phyloP scores from a whole-genome alignment of 2,888 invertebrate species.

The Tachina grossa region DNA sequence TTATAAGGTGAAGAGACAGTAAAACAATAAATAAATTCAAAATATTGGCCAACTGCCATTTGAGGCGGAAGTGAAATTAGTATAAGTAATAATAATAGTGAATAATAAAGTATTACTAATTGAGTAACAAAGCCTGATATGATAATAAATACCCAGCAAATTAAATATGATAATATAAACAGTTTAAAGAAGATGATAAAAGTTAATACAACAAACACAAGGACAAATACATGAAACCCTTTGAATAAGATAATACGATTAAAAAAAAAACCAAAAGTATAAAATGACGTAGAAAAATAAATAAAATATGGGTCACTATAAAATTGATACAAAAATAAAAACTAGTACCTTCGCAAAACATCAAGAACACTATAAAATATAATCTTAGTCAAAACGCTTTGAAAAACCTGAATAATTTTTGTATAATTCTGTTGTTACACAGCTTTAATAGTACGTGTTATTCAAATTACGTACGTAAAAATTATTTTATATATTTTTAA shows the following conservation, averaged over 20 bases:
- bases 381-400: background rate
- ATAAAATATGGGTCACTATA: background rate
- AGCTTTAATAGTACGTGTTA: too few relatives aligned
- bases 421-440: too few relatives aligned
- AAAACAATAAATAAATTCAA: conserved; percentile 8
- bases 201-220: conserved; percentile 27
- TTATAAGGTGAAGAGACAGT: conserved; percentile 19
- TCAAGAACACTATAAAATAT: too few relatives aligned
- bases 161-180: background rate
- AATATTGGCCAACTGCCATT: conserved; percentile 51
- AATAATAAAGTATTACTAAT: conserved; percentile 16
- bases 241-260: background rate
- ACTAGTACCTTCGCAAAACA: too few relatives aligned
- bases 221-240: background rate
- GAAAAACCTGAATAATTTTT: background rate
- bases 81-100: background rate
- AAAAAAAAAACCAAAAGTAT: background rate
- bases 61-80: conserved; percentile 49
- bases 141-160: conserved; percentile 6
- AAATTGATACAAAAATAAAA: background rate
- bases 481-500: too few relatives aligned
- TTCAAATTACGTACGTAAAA: too few relatives aligned
- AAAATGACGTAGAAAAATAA: background rate
- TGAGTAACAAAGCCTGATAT: background rate
- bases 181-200: conserved; percentile 11